Conservation (phyloP, 2,113 vertebrate genomes). For the human (Homo sapiens) region GRCh38 chr2:71695501-71696000, state of each 20-base stretch:
- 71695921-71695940: not conserved
- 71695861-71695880: accelerated
- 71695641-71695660: not conserved
- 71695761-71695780: not conserved
- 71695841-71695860: not conserved
- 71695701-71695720: accelerated
- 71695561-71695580: not conserved
- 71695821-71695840: not conserved
- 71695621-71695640: not conserved
- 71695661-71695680: not conserved
- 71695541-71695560: not conserved
- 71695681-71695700: not conserved
- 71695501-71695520: not conserved
- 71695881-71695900: not conserved
- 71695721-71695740: not conserved
- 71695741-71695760: not conserved
- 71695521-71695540: not conserved
- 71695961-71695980: not conserved
- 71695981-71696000: too few relatives aligned
- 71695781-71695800: not conserved
- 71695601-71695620: not conserved
- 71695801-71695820: not conserved
- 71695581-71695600: not conserved
- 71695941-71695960: not conserved
- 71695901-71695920: not conserved